A percentile compares a stretch with the other conserved stretches of the same genome.
Evolutionary conservation across 2,113 vertebrate species (phyloP).

Genomic region (Nycticebus coucang): DNA sequence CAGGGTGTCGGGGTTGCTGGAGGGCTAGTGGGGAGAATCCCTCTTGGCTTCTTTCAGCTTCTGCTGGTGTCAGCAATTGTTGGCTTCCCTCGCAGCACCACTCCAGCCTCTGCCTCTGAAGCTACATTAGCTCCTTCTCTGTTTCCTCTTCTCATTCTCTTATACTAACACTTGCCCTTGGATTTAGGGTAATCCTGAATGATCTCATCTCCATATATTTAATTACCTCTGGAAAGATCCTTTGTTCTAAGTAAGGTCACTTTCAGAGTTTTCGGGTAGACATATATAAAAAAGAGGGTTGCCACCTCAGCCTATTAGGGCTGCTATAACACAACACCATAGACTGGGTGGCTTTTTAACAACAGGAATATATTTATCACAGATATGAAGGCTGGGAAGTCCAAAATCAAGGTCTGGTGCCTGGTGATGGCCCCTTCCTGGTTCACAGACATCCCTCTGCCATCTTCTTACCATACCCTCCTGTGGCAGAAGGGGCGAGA

Average conservation of each 20-base stretch:
- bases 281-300: no score
- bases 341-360: not conserved
- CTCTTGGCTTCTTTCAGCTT: not conserved
- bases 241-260: not conserved
- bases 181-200: not conserved
- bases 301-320: not conserved
- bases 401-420: not conserved
- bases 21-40: not conserved
- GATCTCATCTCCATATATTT: not conserved
- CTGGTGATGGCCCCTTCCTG: not conserved
- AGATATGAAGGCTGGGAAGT: not conserved
- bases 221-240: not conserved
- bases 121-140: not conserved
- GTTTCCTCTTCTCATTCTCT: not conserved
- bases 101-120: not conserved
- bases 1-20: not conserved
- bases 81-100: accelerated
- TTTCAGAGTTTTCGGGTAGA: not conserved
- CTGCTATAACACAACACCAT: not conserved
- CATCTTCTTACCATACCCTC: not conserved
- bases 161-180: not conserved
- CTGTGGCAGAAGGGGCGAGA: not conserved
- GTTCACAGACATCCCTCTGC: no score
- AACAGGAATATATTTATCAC: not conserved
- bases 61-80: accelerated